Conservation (phyloP, 2,888 invertebrate species). For the Cephus pulcher region DNA sequence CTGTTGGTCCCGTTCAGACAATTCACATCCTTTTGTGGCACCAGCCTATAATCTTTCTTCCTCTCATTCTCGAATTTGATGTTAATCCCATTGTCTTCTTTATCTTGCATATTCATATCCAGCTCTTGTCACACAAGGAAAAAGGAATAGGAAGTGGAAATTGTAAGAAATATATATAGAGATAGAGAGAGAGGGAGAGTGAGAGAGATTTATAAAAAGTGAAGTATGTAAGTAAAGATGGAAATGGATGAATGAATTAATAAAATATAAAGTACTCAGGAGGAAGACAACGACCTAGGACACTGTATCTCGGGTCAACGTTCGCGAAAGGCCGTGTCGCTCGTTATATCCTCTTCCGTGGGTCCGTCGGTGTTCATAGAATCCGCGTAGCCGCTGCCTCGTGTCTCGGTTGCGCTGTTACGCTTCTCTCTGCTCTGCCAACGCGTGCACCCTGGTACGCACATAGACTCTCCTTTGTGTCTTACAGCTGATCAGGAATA, state of each 20-base stretch:
- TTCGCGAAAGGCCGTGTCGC: conserved; percentile 25
- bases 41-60: conserved; percentile 53
- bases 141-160: background rate
- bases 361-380: conserved; percentile 44
- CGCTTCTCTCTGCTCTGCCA: conserved; percentile 32
- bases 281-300: background rate
- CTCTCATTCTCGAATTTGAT: conserved; percentile 56
- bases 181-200: too few species aligned
- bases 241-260: background rate
- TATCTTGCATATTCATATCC: conserved; percentile 36
- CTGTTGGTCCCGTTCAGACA: conserved; percentile 46
- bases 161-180: background rate
- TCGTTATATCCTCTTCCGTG: conserved; percentile 37
- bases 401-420: conserved; percentile 18
- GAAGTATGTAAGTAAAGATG: background rate
- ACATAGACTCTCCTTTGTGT: conserved; percentile 25
- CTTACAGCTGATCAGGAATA: background rate
- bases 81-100: conserved; percentile 62
- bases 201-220: background rate
- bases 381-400: conserved; percentile 20
- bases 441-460: conserved; percentile 30
- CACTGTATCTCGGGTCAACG: conserved; percentile 15
- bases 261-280: background rate
- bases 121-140: background rate
- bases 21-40: conserved; percentile 38